A percentile compares a stretch with the other conserved stretches of the same genome.
Conservation (phyloP, 2,113 vertebrate species). For the Grammatotria lemairii region DNA sequence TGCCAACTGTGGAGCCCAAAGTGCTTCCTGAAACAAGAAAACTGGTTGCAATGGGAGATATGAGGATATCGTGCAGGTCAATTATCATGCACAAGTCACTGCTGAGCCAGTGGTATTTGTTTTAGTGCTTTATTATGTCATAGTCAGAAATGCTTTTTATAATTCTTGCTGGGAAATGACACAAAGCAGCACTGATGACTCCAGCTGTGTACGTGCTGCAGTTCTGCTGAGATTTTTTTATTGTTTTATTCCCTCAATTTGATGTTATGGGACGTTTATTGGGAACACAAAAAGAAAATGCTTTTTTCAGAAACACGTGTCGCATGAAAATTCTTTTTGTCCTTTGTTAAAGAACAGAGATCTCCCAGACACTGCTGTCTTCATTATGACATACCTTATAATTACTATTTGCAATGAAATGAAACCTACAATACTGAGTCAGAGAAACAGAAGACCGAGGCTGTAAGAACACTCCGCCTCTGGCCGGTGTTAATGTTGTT, state of each 20-base stretch:
- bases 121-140: not conserved
- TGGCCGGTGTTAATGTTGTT: slow-evolving; percentile 13
- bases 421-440: not conserved
- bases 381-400: not conserved
- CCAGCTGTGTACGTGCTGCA: not conserved
- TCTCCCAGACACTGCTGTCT: not conserved
- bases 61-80: not conserved
- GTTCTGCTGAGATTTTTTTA: not conserved
- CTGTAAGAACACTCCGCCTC: not conserved
- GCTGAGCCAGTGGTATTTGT: not conserved
- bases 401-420: not conserved
- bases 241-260: not conserved
- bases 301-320: not conserved
- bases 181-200: not conserved
- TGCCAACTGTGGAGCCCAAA: not conserved
- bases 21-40: not conserved
- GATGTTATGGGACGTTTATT: not conserved
- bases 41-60: not conserved
- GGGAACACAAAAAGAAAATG: not conserved
- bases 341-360: not conserved
- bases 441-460: not conserved
- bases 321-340: not conserved
- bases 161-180: not conserved
- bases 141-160: not conserved
- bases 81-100: not conserved